Evolutionary conservation across 2,888 invertebrate genomes (phyloP).

Genomic region (Liopterus haemorrhoidalis): DNA sequence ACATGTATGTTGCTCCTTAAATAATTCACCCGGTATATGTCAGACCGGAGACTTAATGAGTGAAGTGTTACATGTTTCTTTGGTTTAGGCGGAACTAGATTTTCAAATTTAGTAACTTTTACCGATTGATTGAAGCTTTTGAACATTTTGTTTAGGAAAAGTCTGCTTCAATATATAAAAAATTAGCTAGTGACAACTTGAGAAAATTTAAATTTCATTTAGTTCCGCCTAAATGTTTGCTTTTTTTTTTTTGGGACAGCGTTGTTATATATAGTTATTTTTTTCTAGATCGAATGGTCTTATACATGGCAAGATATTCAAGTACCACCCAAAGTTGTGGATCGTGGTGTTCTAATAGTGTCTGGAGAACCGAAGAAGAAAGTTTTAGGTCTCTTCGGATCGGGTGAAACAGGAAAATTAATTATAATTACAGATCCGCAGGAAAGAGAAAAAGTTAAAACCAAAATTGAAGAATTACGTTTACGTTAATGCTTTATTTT

Average conservation of each 20-base stretch:
- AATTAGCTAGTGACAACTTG: too few relatives aligned
- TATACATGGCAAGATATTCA: conserved; percentile 73
- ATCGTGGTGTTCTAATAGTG: conserved; percentile 64
- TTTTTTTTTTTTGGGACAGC: conserved; percentile 12
- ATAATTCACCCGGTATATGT: too few relatives aligned
- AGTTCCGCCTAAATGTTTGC: too few relatives aligned
- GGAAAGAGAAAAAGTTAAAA: conserved; percentile 38
- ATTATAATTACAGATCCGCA: conserved; percentile 45
- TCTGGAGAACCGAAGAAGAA: conserved; percentile 54
- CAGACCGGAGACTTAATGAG: too few relatives aligned
- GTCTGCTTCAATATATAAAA: background rate
- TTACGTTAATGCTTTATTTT: conserved; percentile 29
- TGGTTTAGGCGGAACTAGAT: too few relatives aligned
- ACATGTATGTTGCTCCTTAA: too few relatives aligned
- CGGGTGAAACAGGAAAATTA: conserved; percentile 57
- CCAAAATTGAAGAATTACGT: conserved; percentile 41
- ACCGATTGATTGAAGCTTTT: background rate
- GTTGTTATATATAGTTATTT: conserved; percentile 14
- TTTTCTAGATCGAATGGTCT: conserved; percentile 63
- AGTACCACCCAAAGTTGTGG: conserved; percentile 58
- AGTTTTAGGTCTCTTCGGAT: conserved; percentile 58
- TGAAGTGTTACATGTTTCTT: too few relatives aligned
- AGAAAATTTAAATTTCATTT: too few relatives aligned
- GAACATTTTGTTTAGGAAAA: background rate
- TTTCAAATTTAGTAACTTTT: conserved; percentile 8